Base-by-base conservation (phyloP, 1,140 invertebrate genomes). In the Kradibia gibbosae region DNA sequence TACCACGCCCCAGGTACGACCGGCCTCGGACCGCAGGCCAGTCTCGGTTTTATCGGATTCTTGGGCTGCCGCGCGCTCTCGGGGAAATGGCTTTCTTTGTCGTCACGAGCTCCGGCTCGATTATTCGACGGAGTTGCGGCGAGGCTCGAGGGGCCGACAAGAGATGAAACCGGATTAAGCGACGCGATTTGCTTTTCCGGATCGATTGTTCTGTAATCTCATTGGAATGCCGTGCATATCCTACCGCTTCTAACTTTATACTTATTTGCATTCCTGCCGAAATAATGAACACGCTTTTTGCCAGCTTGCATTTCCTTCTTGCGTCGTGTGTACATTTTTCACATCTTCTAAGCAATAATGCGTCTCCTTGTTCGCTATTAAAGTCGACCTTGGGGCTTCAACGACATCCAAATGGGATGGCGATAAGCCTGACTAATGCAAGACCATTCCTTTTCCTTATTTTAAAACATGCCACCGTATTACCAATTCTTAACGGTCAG, bases 21-120 rank as follows among this genome's bases (percentile, higher is more conserved):
- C 53, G 20, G 36, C 48, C 28, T 42, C 74, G 39, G 22, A 36
- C 36, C n/a, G 55, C 42, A 28, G 25, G 25, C 31, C 62, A 31
- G 39, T 77, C 55, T 70, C 7, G 28, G 50, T 53, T 34, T n/a
- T 78, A 62, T 53, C 48, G 67, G 62, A 70, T 48, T 70, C 34
- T 55, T 55, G 11, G 31, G 28, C 53, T 25, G 76, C 25, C 20
- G 76, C 25, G 31, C 22, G 45, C 45, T 25, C 39, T 67, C 34
- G 62, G 48, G 75, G 76, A 67, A 78, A 70, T 78, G 76, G 45
- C 76, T 62, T 78, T 70, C 45, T 78, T 78, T 78, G 76, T 70
- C 55, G 22, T 34, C 17, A 17, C 13, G 34, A 31, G 17, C 28
- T n/a, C 5, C 48, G n/a, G n/a, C 11, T 45, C 4, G 48, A 55